Base-by-base conservation (phyloP, 1,140 invertebrate species). In the Hyles vespertilio region DNA sequence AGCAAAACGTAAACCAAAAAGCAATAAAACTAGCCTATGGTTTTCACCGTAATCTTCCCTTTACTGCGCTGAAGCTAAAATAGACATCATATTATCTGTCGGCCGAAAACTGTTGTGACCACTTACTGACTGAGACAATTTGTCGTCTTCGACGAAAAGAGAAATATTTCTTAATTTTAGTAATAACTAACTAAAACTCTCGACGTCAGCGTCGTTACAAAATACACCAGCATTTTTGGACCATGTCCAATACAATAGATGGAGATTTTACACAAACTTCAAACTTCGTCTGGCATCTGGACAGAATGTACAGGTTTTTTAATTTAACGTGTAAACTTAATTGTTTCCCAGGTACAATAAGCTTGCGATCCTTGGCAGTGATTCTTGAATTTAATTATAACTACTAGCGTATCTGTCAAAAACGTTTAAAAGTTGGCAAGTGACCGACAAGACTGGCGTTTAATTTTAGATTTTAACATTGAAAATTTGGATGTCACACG, bases 341-440 rank as follows among this genome's bases (percentile, higher is more conserved):
- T 48, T 48, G n/a, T 10, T 22, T 11, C 46, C 5, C 12, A 11
- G 10, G 10, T 48, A 48, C 46, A 48, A 22, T 48, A 44, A 56
- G 33, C 12, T 5, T 9, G 6, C 36, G 58, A 76, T 74, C 81
- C 81, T 87, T 87, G 84, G 84, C 84, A 87, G 72, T 84, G 81
- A 60, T 72, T 77, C 73, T 80, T 75, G 77, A 76, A 81, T 82
- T 80, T 82, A 82, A 84, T 79, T 85, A 78, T 85, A 82, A 74
- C 77, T 74, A 75, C 70, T 69, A 71, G 67, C 73, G 74, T 84
- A 77, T 80, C 75, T 83, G 79, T 87, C 81, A 82, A 82, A 85
- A 72, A 70, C 72, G 64, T 73, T 77, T 75, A 73, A 83, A 79
- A 78, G 75, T 87, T 84, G 84, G 84, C 84, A 84, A 81, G 68